Evolutionary conservation across 2,113 vertebrate species (phyloP), one percentile per base, ranked within the genome.

Genomic region (Cynocephalus volans): DNA sequence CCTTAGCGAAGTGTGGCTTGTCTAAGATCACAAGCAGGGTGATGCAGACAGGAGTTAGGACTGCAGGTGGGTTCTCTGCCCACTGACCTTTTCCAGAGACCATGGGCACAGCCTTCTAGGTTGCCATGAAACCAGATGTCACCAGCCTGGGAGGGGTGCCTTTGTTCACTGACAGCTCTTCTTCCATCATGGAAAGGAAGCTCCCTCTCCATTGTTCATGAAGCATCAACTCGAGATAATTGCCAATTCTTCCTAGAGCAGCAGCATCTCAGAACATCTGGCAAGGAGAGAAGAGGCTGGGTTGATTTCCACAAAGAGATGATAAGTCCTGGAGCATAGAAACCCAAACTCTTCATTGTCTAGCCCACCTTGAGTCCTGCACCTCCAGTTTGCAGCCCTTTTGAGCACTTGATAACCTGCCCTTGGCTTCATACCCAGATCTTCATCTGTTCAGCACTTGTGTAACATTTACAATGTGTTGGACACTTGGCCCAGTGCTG

Each of bases 301-400:
- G 3, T 1, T 23, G 17, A 73, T 24, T 52, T 56, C 77, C 60
- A 28, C 5, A 60, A 64, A 60, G 28, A 45, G 7, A 23, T 48
- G 76, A 84, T 45, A 64, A 14, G 28, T 17, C 56, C 80, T 15
- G 26, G 76, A 62, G 18, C 11, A 5, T 54, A 87, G 50, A 83
- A 18, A 13, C 23, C 23, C 2, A 50, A 41, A 31, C 1, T 0
- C 28, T 8, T 6, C 6, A 5, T 4, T 4, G 1, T 48, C 79
- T 31, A 36, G 1, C 19, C 14, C 12, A 15, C 72, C 28, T 45
- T 54, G 24, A 4, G 1, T 54, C 33, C 21, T 2, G 18, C 3
- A 15, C 50, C 58, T 75, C 15, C 8, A 10, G 21, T 14, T 18
- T 54, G 36, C 18, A 83, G 36, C 9, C 24, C 28, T 45, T 28